A percentile compares a stretch with the other conserved stretches of the same genome.
phyloP scores from a whole-genome alignment of 2,113 vertebrate species.

The Tetrax tetrax region DNA sequence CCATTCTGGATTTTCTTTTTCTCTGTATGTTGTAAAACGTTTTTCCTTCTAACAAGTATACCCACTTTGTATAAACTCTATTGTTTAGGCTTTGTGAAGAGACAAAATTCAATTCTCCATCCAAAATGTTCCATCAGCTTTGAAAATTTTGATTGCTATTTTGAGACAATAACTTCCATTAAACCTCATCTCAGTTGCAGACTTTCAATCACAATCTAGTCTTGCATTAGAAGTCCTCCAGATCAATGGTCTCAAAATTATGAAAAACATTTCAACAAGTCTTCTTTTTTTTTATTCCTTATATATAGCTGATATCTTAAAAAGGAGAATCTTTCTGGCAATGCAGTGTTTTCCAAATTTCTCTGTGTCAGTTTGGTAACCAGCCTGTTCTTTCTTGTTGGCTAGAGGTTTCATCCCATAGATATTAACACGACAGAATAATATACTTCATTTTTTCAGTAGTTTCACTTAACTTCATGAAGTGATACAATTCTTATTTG shows the following conservation, averaged over 20 bases:
- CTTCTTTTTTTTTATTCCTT: background rate
- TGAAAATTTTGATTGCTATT: background rate
- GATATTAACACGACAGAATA: background rate
- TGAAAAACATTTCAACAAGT: background rate
- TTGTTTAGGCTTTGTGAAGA: background rate
- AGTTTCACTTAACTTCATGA: background rate
- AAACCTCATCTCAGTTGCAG: accelerated
- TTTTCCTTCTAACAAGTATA: background rate
- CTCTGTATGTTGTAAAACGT: background rate
- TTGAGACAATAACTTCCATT: background rate
- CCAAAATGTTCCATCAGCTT: background rate
- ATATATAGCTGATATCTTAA: background rate
- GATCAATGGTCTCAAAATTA: background rate
- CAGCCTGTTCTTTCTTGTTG: background rate
- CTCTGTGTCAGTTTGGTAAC: background rate
- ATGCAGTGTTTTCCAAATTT: background rate
- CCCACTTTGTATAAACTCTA: background rate
- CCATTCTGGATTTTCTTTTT: background rate
- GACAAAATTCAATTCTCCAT: background rate
- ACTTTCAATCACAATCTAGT: background rate
- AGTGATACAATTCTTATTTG: background rate
- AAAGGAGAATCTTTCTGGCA: background rate
- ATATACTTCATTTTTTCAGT: background rate
- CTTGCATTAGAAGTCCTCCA: background rate
- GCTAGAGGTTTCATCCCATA: background rate